These are phyloP conservation scores for Oncorhynchus tshawytscha DNA, from an alignment of 2,113 vertebrate genomes.

Conservation along the genomic window DNA sequence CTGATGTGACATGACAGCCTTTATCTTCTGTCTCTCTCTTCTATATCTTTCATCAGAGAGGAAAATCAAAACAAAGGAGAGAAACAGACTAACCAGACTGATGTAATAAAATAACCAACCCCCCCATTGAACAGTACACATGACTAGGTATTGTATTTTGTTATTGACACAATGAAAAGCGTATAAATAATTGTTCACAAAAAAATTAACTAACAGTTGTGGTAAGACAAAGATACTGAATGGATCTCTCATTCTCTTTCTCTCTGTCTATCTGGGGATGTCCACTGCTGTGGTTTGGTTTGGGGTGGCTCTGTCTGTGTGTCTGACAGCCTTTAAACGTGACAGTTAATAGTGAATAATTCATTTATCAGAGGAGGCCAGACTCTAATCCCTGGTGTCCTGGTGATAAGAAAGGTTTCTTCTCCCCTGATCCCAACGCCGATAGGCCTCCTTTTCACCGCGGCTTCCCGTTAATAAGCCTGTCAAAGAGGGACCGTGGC, in stretches of 20 bases:
- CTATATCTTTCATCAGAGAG: background rate
- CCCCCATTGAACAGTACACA: too few relatives aligned
- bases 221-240: too few relatives aligned
- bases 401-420: slow-evolving; percentile 74
- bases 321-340: slow-evolving; percentile 73
- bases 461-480: slow-evolving; percentile 76
- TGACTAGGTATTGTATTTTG: too few relatives aligned
- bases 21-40: slow-evolving; percentile 7
- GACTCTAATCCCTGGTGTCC: slow-evolving; percentile 77
- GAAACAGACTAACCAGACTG: background rate
- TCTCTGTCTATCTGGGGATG: slow-evolving; percentile 25
- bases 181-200: too few relatives aligned
- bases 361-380: slow-evolving; percentile 74
- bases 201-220: too few relatives aligned
- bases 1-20: background rate
- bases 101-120: background rate
- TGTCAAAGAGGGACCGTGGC: slow-evolving; percentile 63
- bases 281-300: slow-evolving; percentile 26
- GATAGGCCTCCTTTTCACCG: slow-evolving; percentile 62
- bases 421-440: slow-evolving; percentile 63
- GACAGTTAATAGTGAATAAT: slow-evolving; percentile 75
- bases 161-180: too few relatives aligned
- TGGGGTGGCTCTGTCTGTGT: slow-evolving; percentile 52
- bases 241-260: slow-evolving; percentile 28
- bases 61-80: background rate